Percentiles rank a stretch among this genome's conserved stretches.
These are phyloP conservation scores for Dendronephthya gigantea DNA, from an alignment of 64 coral and sea anemone genomes.

Conservation along the genomic window DNA sequence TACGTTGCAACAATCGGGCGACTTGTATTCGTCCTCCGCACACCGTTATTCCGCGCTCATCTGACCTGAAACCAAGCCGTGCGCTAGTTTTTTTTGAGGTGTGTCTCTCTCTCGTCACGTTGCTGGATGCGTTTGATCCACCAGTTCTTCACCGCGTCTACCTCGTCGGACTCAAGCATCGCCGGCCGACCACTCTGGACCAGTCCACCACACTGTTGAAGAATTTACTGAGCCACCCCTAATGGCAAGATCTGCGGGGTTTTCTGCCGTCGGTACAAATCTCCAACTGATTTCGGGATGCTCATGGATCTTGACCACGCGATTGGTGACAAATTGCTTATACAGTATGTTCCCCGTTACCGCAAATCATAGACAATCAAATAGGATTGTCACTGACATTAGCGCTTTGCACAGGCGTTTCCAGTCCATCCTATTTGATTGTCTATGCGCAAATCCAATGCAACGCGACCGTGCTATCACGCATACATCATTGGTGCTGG, in stretches of 20 bases:
- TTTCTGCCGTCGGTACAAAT: not conserved
- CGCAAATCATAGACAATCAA: too few relatives aligned
- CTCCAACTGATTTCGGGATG: not conserved
- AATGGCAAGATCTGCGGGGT: not conserved
- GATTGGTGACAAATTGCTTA: not conserved
- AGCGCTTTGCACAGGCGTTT: too few relatives aligned
- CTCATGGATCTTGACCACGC: not conserved
- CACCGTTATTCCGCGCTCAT: not conserved
- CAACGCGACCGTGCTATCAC: not conserved
- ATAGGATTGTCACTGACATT: too few relatives aligned
- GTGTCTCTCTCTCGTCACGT: not conserved
- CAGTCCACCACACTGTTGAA: not conserved
- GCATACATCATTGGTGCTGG: not conserved
- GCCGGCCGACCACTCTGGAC: not conserved
- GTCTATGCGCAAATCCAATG: not conserved
- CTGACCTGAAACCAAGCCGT: conserved; percentile 6
- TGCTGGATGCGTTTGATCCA: conserved; percentile 30
- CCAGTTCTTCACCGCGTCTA: conserved; percentile 15
- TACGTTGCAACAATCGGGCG: not conserved
- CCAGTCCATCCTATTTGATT: too few relatives aligned
- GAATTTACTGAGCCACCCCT: not conserved
- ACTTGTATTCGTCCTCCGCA: conserved; percentile 18
- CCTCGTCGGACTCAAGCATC: conserved; percentile 1
- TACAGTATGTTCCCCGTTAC: not conserved
- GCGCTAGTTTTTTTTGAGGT: conserved; percentile 1